Evolutionary conservation across 2,113 vertebrate genomes (phyloP), one percentile per base, ranked within the genome.

Genomic region (Corythornis madagascariensis): DNA sequence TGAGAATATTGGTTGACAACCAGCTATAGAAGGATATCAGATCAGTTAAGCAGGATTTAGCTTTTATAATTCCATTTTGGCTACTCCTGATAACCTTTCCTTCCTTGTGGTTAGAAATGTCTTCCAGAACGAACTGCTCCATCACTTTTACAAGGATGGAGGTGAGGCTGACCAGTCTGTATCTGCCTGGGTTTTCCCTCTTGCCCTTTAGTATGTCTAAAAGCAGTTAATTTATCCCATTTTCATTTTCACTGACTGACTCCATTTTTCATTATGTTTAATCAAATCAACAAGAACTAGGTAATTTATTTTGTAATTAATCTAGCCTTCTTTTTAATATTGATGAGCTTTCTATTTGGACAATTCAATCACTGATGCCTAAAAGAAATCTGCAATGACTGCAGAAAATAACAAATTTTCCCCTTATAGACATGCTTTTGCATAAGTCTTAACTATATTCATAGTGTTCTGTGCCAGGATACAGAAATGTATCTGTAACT

Each of bases 231-330:
- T 87, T 81, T 91, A 42, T 35, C 42, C 93, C 20, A 48, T 78
- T 93, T 31, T 84, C 21, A 61, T 76, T 88, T 94, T 87, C 87
- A 60, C 19, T 55, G 59, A 61, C 78, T 8, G 7, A 76, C 42
- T 91, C 20, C 11, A 31, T 90, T 89, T 92, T 89, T 88, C 75
- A 82, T 94, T 94, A 65, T 25, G n/a, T 79, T 89, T 91, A 92
- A 90, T 95, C 74, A 86, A 80, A 91, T 76, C 72, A 78, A 73
- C 50, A 92, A 71, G 83, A 80, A 59, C 15, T 66, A 20, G 6
- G 61, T 94, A 95, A 92, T 92, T 92, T 90, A 80, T 89, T 89
- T 92, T 81, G 56, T 90, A 92, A 95, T 96, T 96, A 96, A 92
- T 86, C 74, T 40, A 78, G 3, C 7, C 31, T 83, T 52, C 59